A percentile compares a stretch with the other conserved stretches of the same genome.
Conservation (phyloP, 2,113 vertebrate species). For the Gracilinanus agilis region DNA sequence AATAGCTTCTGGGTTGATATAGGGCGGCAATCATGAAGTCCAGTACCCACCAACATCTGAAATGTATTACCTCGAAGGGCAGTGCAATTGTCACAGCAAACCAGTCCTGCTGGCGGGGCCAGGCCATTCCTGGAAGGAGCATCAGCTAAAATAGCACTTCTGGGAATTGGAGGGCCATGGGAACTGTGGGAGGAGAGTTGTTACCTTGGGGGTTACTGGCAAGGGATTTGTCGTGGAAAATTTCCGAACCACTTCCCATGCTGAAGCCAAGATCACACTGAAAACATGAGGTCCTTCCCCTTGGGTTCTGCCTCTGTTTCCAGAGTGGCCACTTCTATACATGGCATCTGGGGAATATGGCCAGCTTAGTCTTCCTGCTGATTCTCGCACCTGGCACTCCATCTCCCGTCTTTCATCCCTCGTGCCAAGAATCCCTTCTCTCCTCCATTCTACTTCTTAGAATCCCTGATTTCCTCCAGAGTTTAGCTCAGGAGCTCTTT, state of each 20-base stretch:
- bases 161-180: slow-evolving; percentile 18
- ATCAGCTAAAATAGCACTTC: slow-evolving; percentile 21
- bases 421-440: neutral
- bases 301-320: neutral
- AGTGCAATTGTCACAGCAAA: slow-evolving; percentile 25
- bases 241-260: neutral
- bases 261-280: slow-evolving; percentile 29
- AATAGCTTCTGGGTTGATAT: neutral
- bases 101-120: slow-evolving; percentile 35
- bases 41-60: slow-evolving; percentile 31
- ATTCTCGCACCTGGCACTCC: neutral
- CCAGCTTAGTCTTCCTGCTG: neutral
- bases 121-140: slow-evolving; percentile 62
- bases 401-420: neutral
- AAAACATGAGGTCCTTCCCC: neutral
- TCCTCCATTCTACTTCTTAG: neutral
- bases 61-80: slow-evolving; percentile 16
- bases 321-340: too few relatives aligned
- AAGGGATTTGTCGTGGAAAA: neutral
- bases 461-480: neutral
- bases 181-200: neutral
- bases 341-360: neutral
- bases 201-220: neutral
- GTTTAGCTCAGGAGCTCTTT: neutral
- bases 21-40: slow-evolving; percentile 23